Evolutionary conservation across 2,797 vertebrate species (phyloP).

Genomic region (Falco rusticolus): DNA sequence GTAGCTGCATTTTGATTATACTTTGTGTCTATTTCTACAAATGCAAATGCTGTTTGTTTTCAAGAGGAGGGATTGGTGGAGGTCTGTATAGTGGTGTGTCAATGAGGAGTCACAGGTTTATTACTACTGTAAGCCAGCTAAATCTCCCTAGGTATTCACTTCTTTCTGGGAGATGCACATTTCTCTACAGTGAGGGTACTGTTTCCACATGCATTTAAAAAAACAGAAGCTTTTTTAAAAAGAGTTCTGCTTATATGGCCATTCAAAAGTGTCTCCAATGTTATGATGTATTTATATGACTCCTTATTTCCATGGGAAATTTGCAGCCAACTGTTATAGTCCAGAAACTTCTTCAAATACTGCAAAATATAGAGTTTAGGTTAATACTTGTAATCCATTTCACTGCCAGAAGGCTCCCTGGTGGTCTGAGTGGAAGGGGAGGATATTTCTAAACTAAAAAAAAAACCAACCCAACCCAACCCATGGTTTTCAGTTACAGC

Average conservation of each 20-base stretch:
- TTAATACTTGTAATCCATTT: background rate
- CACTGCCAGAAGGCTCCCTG: background rate
- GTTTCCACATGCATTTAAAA: background rate
- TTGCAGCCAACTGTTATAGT: background rate
- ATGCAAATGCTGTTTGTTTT: background rate
- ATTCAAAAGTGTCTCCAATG: background rate
- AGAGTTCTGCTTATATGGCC: background rate
- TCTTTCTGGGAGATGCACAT: background rate
- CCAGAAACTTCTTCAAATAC: background rate
- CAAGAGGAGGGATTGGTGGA: background rate
- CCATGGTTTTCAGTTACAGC: background rate
- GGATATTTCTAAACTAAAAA: background rate
- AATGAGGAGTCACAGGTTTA: background rate
- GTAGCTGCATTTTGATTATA: background rate
- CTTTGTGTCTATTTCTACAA: background rate
- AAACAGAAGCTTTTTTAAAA: accelerated
- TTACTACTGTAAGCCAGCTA: background rate
- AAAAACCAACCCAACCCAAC: too few species aligned
- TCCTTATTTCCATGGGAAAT: background rate
- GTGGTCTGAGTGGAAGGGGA: background rate
- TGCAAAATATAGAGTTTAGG: background rate
- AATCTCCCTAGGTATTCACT: background rate
- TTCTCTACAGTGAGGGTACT: background rate
- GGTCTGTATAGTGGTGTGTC: background rate
- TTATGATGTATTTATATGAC: background rate